Base-by-base conservation (phyloP, 2,113 vertebrate species). In the Apodemus sylvaticus region DNA sequence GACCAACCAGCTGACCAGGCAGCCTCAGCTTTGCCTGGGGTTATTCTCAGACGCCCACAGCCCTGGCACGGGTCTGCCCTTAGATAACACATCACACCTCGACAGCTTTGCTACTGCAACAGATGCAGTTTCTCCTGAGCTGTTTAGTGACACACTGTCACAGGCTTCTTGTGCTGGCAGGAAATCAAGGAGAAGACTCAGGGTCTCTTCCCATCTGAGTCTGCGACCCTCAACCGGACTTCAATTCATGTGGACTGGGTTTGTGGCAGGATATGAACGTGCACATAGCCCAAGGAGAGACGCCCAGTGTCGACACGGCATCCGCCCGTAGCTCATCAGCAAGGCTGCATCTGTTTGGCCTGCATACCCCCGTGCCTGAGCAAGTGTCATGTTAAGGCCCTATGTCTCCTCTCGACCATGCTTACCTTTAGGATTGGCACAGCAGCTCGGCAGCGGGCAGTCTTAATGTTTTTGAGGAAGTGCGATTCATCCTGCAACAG, bases 381-480 rank as follows among this genome's bases (percentile, higher is more conserved):
- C 64, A 58, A 58, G 74, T 1, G 62, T 6, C 22, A 1, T 0
- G 1, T 45, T 20, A 12, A 29, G 55, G 71, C 39, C 4, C 7
- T 13, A 0, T 3, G n/a, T 22, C 68, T 34, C 12, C 17, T 19
- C 68, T 36, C 9, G 0, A 55, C 42, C 48, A 76, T 62, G 98
- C 98, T 0, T 88, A 99, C 99, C 99, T 99, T 99, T 6, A 99
- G 98, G 0, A 99, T 97, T 71, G 99, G 99, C 97, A 99, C 96
- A 7, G 99, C 99, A 79, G 99, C 99, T 96, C 98, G 99, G 94
- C 99, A 99, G 62, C 99, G 99, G 58, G 99, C 99, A 0, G 99
- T 99, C 98, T 99, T 99, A 9, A 98, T 97, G 95, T 99, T 99
- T 98, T 99, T 99, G 95, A 99, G 98, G 97, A 99, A 99, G 98